Conservation (phyloP, 2,888 invertebrate genomes). For the Rhopalosiphum nymphaeae region DNA sequence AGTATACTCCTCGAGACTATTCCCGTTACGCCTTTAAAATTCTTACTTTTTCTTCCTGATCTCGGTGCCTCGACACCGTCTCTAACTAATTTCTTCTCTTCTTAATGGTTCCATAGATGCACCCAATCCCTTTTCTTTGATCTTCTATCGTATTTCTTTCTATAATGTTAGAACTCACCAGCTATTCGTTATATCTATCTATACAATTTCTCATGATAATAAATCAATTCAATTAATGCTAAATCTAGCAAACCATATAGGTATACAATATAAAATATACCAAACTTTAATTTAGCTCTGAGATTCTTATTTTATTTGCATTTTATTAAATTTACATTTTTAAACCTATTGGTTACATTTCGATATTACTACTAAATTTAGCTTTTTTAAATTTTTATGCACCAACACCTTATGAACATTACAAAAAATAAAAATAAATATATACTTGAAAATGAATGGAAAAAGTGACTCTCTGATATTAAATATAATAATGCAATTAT, state of each 20-base stretch:
- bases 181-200: not conserved
- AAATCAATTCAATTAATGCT: not conserved
- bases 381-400: not conserved
- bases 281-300: not conserved
- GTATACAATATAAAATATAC: not conserved
- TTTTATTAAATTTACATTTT: not conserved
- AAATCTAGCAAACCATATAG: not conserved
- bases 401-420: not conserved
- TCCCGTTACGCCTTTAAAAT: not conserved
- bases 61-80: not conserved
- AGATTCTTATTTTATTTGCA: not conserved
- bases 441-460: not conserved
- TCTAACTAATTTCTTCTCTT: not conserved
- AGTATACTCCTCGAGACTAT: not conserved
- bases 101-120: not conserved
- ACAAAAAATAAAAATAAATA: not conserved
- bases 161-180: not conserved
- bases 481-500: not conserved
- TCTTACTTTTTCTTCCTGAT: not conserved
- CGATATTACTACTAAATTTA: not conserved
- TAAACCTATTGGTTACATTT: not conserved
- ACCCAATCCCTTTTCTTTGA: not conserved
- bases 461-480: not conserved
- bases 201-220: not conserved
- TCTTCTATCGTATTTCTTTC: not conserved